Base-by-base conservation (phyloP, 2,888 invertebrate species). In the Andrena fulva region DNA sequence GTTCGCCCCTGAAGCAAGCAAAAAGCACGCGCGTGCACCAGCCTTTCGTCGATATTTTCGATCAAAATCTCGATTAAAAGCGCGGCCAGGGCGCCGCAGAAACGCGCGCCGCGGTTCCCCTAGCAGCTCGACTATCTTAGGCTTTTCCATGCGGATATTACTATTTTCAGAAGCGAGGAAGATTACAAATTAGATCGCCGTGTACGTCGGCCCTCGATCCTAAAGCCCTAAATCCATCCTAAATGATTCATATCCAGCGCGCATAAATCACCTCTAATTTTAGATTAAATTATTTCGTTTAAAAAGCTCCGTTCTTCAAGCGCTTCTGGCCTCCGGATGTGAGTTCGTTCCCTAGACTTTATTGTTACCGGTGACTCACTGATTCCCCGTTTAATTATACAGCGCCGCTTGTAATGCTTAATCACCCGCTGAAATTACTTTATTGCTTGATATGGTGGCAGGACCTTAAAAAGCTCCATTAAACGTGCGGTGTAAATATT, bases 221-320 rank as follows among this genome's bases (percentile, higher is more conserved):
- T 73, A 78, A 64, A 78, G 27, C 64, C 80, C 73, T 81, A 81
- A 81, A 81, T 77, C 77, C 69, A 81, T 81, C 80, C 72, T 73
- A 81, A 81, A 78, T 81, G 80, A 81, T 81, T 81, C 78, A 81
- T 78, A 81, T 69, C 59, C 78, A 78, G 60, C 59, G 54, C 31
- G 64, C 10, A 69, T 81, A 81, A 78, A 81, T 78, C 80, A 81
- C 54, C 42, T 54, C 80, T 81, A 81, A 81, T 73, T 81, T 81
- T 81, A 69, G 80, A 60, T 64, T 68, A 73, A 64, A 67, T 80
- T 50, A 75, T 72, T 72, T 56, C 67, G 77, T 68, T 63, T 67
- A 68, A 76, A 79, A 79, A 59, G 59, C 78, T 62, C 35, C 16
- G 63, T 56, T 68, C 56, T 50, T 69, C 56, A 20, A 35, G 59